Evolutionary conservation across 2,888 invertebrate species (phyloP), one percentile per base, ranked within the genome.

Genomic region (Gandaritis pyraliata): DNA sequence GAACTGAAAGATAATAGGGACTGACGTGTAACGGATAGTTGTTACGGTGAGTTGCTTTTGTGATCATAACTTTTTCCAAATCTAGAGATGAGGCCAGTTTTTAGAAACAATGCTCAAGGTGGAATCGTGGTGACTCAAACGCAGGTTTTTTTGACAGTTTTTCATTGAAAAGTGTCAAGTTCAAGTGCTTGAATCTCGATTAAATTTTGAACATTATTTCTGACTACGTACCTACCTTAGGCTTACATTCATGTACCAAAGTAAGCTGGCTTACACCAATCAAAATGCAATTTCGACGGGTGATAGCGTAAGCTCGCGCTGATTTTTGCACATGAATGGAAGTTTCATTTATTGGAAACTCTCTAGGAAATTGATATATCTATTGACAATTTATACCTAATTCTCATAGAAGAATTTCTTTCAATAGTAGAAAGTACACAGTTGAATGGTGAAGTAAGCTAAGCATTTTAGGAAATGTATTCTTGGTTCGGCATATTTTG

Each of bases 401-500:
- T 30, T 6, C n/a, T n/a, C 30, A 15, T 48, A 29, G 18, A n/a
- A n/a, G n/a, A n/a, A n/a, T n/a, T n/a, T n/a, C n/a, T n/a, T n/a
- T n/a, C n/a, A n/a, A n/a, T n/a, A n/a, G 23, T 23, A 33, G 16
- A 56, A 49, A 33, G 23, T 47, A 41, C n/a, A 50, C 30, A 56
- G 11, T 48, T 43, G 10, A 50, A 41, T 50, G 13, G 43, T 29
- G 1, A 12, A 49, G 11, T 41, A 59, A 53, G 30, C 12, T 11
- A 11, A 41, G 41, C 18, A 48, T 23, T 13, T 15, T 49, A 53
- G 57, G 41, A 53, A 48, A 33, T 51, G 3, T 58, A 54, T 33
- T 48, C 16, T 30, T 18, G 16, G 39, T 16, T 43, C 63, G 70
- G 61, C 69, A 68, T 71, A 73, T 71, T 78, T 72, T 84, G 76